Evolutionary conservation across 2,888 invertebrate genomes (phyloP).

Genomic region (Coenonympha glycerion): DNA sequence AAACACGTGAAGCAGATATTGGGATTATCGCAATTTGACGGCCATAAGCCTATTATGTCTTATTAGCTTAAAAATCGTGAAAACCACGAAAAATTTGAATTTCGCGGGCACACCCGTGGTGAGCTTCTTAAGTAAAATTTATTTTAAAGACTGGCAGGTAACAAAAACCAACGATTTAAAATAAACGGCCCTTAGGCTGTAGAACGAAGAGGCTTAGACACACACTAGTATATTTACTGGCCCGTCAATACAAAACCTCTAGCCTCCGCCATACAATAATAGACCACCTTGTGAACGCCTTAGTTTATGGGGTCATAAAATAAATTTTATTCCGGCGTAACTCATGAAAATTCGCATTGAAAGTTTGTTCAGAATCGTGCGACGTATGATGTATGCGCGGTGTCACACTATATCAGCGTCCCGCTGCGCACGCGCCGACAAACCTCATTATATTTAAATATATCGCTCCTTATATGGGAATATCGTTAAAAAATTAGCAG

Average conservation of each 20-base stretch:
- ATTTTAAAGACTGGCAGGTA: too few species aligned
- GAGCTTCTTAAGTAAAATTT: too few species aligned
- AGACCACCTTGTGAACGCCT: background rate
- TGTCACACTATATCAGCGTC: conserved; percentile 37
- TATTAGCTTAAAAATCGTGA: too few species aligned
- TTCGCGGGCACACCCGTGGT: too few species aligned
- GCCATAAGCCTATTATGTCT: too few species aligned
- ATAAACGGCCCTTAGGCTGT: too few species aligned
- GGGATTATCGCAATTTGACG: too few species aligned
- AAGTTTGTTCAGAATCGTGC: conserved; percentile 21
- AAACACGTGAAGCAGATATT: too few species aligned
- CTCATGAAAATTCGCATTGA: conserved; percentile 23
- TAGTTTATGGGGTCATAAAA: conserved; percentile 12
- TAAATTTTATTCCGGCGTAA: conserved; percentile 13
- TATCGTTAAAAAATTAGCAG: conserved; percentile 56
- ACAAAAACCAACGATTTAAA: too few species aligned
- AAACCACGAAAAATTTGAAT: too few species aligned
- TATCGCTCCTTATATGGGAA: conserved; percentile 47
- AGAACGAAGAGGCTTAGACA: background rate
- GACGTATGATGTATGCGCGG: conserved; percentile 35
- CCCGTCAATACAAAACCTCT: conserved; percentile 3
- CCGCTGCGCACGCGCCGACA: conserved; percentile 36
- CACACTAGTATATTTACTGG: background rate
- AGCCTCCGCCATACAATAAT: background rate
- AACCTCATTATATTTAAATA: conserved; percentile 54